These are phyloP conservation scores for Tenodera sinensis DNA, from an alignment of 2,888 invertebrate genomes.

Conservation along the genomic window DNA sequence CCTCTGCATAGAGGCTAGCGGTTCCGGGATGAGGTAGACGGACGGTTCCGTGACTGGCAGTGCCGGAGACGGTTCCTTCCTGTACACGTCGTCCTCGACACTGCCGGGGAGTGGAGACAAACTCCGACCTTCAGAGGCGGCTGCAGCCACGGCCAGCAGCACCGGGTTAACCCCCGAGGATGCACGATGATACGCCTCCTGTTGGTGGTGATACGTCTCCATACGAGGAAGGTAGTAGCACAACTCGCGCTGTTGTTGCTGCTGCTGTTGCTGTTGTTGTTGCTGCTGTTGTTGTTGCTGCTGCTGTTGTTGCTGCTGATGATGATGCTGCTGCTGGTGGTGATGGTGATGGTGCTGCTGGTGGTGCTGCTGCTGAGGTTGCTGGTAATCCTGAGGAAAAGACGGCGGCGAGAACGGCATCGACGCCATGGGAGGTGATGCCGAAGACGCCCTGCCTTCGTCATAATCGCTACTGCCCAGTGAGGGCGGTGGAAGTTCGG, in stretches of 20 bases:
- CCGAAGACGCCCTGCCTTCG: conserved; percentile 20
- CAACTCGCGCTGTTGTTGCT: conserved; percentile 38
- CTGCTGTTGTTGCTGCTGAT: conserved; percentile 38
- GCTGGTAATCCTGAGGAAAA: conserved; percentile 24
- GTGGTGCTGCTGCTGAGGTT: conserved; percentile 41
- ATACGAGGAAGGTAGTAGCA: conserved; percentile 46
- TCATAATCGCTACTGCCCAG: conserved; percentile 36
- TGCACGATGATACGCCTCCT: conserved; percentile 43
- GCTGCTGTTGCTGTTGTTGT: conserved; percentile 20
- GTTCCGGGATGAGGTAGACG: conserved; percentile 38
- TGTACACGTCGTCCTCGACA: conserved; percentile 17
- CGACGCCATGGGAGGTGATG: conserved; percentile 4
- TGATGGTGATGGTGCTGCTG: conserved; percentile 36
- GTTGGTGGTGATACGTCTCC: conserved; percentile 51
- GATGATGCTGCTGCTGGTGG: conserved; percentile 31
- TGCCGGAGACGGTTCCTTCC: conserved; percentile 27
- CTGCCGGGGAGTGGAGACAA: conserved; percentile 29
- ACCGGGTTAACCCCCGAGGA: conserved; percentile 45
- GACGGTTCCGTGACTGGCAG: conserved; percentile 35
- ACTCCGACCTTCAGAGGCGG: conserved; percentile 39
- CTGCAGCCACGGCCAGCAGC: conserved; percentile 49
- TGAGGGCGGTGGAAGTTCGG: conserved; percentile 39
- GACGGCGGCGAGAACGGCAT: conserved; percentile 21
- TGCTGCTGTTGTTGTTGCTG: conserved; percentile 29
- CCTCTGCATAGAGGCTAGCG: conserved; percentile 35